A percentile compares a stretch with the other conserved stretches of the same genome.
Conservation (phyloP, 2,888 invertebrate genomes). For the Andricus quercusramuli region DNA sequence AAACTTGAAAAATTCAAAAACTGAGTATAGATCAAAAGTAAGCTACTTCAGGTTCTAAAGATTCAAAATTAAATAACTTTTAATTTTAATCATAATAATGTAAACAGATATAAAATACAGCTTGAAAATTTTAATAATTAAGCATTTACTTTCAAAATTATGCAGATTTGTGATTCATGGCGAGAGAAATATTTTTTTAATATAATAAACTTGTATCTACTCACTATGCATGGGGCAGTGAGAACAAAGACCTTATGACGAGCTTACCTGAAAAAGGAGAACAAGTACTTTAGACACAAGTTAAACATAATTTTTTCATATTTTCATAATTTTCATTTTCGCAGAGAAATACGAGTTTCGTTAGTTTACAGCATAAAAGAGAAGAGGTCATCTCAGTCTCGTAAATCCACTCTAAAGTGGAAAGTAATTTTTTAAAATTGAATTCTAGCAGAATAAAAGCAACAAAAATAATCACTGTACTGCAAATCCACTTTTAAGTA, state of each 20-base stretch:
- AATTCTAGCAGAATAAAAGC: neutral
- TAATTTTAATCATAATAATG: too few species aligned
- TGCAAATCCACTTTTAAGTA: too few species aligned
- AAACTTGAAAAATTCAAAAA: too few species aligned
- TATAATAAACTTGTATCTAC: neutral
- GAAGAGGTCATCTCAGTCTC: neutral
- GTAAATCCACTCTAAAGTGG: neutral
- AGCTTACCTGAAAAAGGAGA: conserved; percentile 22
- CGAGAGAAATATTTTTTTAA: neutral
- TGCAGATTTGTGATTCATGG: too few species aligned
- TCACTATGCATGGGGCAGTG: neutral
- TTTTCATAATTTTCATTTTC: neutral
- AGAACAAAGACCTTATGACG: neutral
- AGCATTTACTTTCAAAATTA: too few species aligned
- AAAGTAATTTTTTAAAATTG: neutral
- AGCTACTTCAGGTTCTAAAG: too few species aligned
- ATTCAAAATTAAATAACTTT: too few species aligned
- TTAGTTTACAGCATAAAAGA: neutral
- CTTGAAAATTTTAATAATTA: too few species aligned
- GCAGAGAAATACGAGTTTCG: neutral
- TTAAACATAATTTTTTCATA: neutral
- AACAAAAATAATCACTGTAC: too few species aligned
- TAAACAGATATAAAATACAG: too few species aligned
- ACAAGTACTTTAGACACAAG: conserved; percentile 18
- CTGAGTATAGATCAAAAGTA: too few species aligned